Evolutionary conservation across 1,140 invertebrate genomes (phyloP), one percentile per base, ranked within the genome.

Genomic region (Leptinotarsa texana): DNA sequence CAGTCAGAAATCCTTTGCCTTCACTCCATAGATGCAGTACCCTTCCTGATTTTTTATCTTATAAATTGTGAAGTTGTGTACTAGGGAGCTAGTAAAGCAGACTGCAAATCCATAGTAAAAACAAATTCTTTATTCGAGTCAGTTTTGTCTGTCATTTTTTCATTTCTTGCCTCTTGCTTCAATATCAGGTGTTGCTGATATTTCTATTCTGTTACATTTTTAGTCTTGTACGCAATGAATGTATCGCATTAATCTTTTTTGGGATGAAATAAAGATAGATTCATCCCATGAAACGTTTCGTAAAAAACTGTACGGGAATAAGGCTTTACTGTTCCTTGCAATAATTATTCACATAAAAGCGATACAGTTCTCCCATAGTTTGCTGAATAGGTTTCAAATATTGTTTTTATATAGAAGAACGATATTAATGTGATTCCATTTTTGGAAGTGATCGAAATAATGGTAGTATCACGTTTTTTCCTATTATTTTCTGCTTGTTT

Each of bases 51-150:
- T 65, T 13, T 22, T 15, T 13, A 22, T 4, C 13, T 65, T 21
- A 65, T 22, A 65, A 4, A 65, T n/a, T 21, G 63, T 65, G 24
- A 65, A 65, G 1, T 65, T 65, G 21, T 65, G 63, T 22, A 65
- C 18, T 0, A 17, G 49, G n/a, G 49, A 57, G 3, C 27, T 1
- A 27, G 27, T 27, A 27, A 27, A 27, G 6, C 27, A 27, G 27
- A 27, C 27, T 27, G 27, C 27, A 27, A 5, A 27, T 57, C 49
- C 13, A 57, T 13, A 15, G 49, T 57, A n/a, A 57, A 57, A n/a
- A 57, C 49, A 27, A 27, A 27, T 57, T 15, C 4, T n/a, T 3
- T 57, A n/a, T 57, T 57, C 49, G 13, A 15, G n/a, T 13, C 13
- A 15, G 49, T 57, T n/a, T 57, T 57, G n/a, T 57, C 49, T n/a